Conservation (phyloP, 2,113 vertebrate species). For the Ochotona princeps region DNA sequence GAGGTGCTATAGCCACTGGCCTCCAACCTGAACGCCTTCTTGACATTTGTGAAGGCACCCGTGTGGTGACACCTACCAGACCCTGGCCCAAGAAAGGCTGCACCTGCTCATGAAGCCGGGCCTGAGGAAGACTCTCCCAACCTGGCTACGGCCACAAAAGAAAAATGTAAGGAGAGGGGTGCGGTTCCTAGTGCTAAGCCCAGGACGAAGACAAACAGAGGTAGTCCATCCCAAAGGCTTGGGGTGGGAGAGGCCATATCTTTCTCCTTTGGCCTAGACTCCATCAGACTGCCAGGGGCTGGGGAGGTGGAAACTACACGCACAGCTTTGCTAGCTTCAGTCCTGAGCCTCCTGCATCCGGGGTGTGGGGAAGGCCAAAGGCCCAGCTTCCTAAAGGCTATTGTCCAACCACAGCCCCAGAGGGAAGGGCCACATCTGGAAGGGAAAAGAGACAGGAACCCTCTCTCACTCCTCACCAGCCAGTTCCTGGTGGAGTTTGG, state of each 20-base stretch:
- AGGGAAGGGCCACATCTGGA: neutral
- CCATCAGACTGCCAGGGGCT: neutral
- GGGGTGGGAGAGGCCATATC: neutral
- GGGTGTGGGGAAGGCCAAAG: neutral
- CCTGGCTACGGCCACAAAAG: neutral
- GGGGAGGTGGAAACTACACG: neutral
- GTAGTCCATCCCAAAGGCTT: neutral
- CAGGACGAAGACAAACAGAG: neutral
- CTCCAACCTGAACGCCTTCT: constrained; percentile 66
- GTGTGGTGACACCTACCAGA: constrained; percentile 78
- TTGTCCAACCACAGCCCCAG: neutral
- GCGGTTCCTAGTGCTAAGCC: neutral
- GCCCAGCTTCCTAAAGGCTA: neutral
- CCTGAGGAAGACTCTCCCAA: neutral
- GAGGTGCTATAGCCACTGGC: constrained; percentile 67
- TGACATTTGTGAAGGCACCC: constrained; percentile 81
- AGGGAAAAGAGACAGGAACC: neutral
- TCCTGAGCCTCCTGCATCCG: neutral
- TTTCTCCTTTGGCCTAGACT: neutral
- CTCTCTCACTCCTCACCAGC: neutral
- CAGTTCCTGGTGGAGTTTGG: neutral
- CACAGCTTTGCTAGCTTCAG: neutral
- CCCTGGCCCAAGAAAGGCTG: constrained; percentile 72
- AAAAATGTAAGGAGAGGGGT: neutral
- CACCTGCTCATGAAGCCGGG: constrained; percentile 51